Evolutionary conservation across 1,140 invertebrate species (phyloP), one percentile per base, ranked within the genome.

Genomic region (Cyclargus thomasi): DNA sequence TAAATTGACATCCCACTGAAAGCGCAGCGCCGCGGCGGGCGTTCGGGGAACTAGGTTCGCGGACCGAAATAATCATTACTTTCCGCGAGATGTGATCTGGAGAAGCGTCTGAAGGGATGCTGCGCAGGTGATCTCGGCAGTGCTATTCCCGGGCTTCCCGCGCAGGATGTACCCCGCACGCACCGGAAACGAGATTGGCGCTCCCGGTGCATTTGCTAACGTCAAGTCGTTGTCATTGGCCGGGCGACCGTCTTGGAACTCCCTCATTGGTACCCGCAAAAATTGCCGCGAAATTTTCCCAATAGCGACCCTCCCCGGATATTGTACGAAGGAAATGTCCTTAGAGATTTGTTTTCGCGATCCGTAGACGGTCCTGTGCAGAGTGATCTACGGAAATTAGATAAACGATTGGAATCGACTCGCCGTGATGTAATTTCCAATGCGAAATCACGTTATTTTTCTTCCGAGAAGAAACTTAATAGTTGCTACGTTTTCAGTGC

Each of bases 61-160:
- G 81, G 82, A 90, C 85, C 82, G 79, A 90, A 90, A 90, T 90
- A 90, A 90, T 90, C 87, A 90, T 90, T 90, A 90, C 85, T 90
- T 90, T 88, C 85, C 83, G 79, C 75, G 82, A 88, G 87, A 90
- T 88, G 85, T 85, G 85, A 87, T 87, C 87, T 82, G 80, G 74
- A 79, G 63, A 64, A 64, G 79, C 81, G 79, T 75, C 72, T 78
- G 76, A 71, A 73, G 80, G 79, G 83, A 86, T 83, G 84, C 82
- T 87, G 83, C 85, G 86, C 85, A 83, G 80, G 81, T 85, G 77
- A 78, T 74, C 73, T 74, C 74, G 75, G 71, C 68, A 72, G 76
- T 79, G 75, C 74, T 73, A 74, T 88, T 90, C 87, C 87, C 87
- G 87, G 87, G 87, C 79, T 87, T 85, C 88, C 82, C 81, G 85